A percentile compares a stretch with the other conserved stretches of the same genome.
These are phyloP conservation scores for Acanthisitta chloris DNA, from an alignment of 2,113 vertebrate genomes.

Conservation along the genomic window DNA sequence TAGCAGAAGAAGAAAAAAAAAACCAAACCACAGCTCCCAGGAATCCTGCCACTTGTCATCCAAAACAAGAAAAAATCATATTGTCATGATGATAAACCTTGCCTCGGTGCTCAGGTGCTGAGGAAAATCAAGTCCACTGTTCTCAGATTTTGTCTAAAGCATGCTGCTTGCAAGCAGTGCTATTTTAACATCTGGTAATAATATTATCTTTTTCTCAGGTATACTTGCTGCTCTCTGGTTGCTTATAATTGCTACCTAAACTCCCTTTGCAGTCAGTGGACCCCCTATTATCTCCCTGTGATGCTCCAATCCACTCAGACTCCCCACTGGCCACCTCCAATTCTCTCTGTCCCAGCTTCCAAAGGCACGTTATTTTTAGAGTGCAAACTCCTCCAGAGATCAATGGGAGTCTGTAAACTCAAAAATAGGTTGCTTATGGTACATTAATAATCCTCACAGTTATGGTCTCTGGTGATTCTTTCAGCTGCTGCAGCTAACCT, in stretches of 20 bases:
- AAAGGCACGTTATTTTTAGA: conserved; percentile 24
- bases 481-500: conserved; percentile 23
- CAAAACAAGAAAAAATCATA: not conserved
- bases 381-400: conserved; percentile 31
- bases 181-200: conserved; percentile 12
- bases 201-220: not conserved
- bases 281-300: conserved; percentile 5
- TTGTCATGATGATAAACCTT: not conserved
- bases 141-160: not conserved
- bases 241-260: conserved; percentile 18
- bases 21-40: rapidly evolving
- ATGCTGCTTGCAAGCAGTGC: not conserved
- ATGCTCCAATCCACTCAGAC: not conserved
- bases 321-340: not conserved
- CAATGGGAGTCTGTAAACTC: conserved; percentile 53
- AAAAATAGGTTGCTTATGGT: conserved; percentile 40
- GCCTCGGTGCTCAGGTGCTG: not conserved
- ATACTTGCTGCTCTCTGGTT: not conserved
- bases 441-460: conserved; percentile 36
- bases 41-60: not conserved
- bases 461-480: conserved; percentile 26
- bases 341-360: not conserved
- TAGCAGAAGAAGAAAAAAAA: not conserved
- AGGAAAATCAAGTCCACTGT: not conserved
- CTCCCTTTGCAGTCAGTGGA: not conserved